Evolutionary conservation across 1,140 invertebrate genomes (phyloP).

Genomic region (Plutomurus gul): DNA sequence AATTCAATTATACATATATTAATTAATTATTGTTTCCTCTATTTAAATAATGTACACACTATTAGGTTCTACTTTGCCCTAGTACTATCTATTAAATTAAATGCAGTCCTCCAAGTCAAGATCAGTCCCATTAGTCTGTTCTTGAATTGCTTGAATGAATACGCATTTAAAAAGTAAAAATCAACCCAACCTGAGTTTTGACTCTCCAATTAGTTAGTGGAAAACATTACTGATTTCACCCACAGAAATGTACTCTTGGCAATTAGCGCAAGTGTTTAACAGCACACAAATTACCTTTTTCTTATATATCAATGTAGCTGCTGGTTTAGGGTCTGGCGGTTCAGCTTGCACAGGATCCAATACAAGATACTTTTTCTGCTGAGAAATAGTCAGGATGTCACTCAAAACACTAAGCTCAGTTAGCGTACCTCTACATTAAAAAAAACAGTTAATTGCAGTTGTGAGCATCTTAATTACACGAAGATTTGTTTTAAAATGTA

Average conservation of each 20-base stretch:
- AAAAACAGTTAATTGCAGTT: not conserved
- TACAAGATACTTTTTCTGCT: slow-evolving; percentile 92
- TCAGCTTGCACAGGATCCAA: slow-evolving; percentile 90
- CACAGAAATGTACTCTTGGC: too few relatives aligned
- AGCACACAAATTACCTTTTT: too few relatives aligned
- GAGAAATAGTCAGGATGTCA: slow-evolving; percentile 89
- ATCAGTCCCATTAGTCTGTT: too few relatives aligned
- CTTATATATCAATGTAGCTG: slow-evolving; percentile 86
- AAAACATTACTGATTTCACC: too few relatives aligned
- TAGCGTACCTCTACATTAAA: slow-evolving; percentile 67
- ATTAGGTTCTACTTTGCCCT: not conserved
- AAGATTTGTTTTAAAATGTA: not conserved
- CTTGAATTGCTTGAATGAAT: too few relatives aligned
- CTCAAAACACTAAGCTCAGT: slow-evolving; percentile 91
- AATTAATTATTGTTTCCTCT: not conserved
- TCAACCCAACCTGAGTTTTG: too few relatives aligned
- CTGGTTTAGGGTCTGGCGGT: slow-evolving; percentile 75
- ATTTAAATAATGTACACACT: not conserved
- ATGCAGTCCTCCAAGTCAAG: too few relatives aligned
- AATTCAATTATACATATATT: not conserved
- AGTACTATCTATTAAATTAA: too few relatives aligned
- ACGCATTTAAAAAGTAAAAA: too few relatives aligned
- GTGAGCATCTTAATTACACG: not conserved
- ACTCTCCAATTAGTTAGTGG: too few relatives aligned
- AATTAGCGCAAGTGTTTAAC: too few relatives aligned